Conservation (phyloP, 2,797 vertebrate genomes). For the Sebastes minor region DNA sequence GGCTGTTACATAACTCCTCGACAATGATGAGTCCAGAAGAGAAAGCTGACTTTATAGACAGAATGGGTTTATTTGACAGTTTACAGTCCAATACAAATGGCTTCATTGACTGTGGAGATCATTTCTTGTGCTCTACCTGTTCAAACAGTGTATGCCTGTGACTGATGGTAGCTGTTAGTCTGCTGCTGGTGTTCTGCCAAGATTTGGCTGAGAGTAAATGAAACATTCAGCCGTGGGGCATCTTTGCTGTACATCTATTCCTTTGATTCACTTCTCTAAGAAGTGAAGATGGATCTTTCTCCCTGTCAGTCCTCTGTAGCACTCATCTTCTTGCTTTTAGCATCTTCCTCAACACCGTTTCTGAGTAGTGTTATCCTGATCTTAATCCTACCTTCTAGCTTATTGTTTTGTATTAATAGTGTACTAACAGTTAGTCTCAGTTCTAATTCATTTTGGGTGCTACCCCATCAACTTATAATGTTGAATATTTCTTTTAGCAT, state of each 20-base stretch:
- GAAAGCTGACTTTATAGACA: not conserved
- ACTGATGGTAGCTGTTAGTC: not conserved
- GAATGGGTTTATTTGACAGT: not conserved
- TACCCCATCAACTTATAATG: not conserved
- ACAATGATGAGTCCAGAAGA: not conserved
- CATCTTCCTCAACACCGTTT: not conserved
- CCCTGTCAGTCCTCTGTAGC: not conserved
- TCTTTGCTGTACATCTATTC: not conserved
- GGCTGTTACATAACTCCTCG: conserved; percentile 22
- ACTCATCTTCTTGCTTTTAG: not conserved
- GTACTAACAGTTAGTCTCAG: not conserved
- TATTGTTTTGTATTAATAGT: not conserved
- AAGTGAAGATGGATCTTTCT: not conserved
- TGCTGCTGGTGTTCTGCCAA: conserved; percentile 31
- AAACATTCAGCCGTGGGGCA: conserved; percentile 9
- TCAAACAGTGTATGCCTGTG: not conserved
- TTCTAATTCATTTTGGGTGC: not conserved
- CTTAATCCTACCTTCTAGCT: not conserved
- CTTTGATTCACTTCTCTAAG: not conserved
- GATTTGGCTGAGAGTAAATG: conserved; percentile 8
- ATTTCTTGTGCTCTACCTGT: not conserved
- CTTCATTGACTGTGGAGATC: not conserved
- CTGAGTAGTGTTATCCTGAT: not conserved
- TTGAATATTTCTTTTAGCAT: not conserved
- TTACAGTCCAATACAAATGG: not conserved